Evolutionary conservation across 2,113 vertebrate species (phyloP), one percentile per base, ranked within the genome.

Genomic region (Motacilla tschutschensis): DNA sequence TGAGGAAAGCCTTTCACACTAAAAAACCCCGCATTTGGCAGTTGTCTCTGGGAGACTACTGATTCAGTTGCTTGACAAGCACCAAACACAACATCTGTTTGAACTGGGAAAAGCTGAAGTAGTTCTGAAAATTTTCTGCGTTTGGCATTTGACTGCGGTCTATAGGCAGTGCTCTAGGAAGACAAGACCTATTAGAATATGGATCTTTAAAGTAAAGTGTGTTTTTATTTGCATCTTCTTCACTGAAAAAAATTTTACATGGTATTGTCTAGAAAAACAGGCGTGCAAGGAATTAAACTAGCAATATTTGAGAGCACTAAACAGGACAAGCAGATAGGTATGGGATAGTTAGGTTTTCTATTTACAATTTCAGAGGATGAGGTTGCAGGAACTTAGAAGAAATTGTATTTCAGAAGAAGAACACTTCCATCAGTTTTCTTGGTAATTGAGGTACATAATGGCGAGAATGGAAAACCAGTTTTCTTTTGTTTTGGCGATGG

Each of bases 1-100:
- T 43, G 24, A 70, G 66, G 33, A 70, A 66, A 67, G 25, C 38
- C 36, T 72, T 75, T 63, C 31, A 36, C 31, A 9, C 26, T 43
- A 22, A 57, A 63, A 26, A 38, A 2, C 6, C 7, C 7, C 16
- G 3, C 0, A 0, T 36, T 20, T 54, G 29, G 14, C n/a, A 14
- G 2, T 53, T 40, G 12, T 69, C 25, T 53, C 16, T 59, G 2
- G 36, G 10, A 4, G 35, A 1, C 11, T 76, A 0, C 17, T 31
- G 19, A 17, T 48, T 79, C 15, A 31, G 35, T 57, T 33, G 60
- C 22, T 21, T 58, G 21, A 41, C 16, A 24, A 48, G 50, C 33
- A 31, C 41, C 5, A 6, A 51, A 36, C 28, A 20, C 43, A 35
- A 12, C 8, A 10, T 47, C 21, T 43, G 7, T 47, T 55, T 48